Base-by-base conservation (phyloP, 2,888 invertebrate species). In the Rugalucina vietnamica region DNA sequence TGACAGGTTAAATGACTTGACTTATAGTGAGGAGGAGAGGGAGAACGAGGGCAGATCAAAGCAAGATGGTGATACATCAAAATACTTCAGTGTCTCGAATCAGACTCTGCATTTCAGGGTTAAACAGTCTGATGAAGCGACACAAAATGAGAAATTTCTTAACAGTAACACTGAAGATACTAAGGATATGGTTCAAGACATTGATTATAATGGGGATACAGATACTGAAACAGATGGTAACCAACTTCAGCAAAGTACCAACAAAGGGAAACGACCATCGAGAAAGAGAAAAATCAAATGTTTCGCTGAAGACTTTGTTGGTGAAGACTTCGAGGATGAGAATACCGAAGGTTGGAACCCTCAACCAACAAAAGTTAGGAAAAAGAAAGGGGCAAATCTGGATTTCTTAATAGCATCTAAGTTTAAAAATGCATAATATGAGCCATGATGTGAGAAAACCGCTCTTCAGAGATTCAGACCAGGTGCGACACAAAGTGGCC, bases 331-430 rank as follows among this genome's bases (percentile, higher is more conserved):
- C 57, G 72, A 24, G 4, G 70, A 65, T 24, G 76, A 80, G 27
- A 65, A 69, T 39, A 72, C 43, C 5, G 77, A 37, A 18, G 74
- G 73, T 24, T 60, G 50, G 60, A 65, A 34, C 27, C 76, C 50
- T 29, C 73, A 81, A 24, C 74, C 70, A n/a, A 65, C 70, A 37
- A 76, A 77, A 36, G 34, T n/a, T 50, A 76, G 60, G 60, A 81
- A 24, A 65, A 81, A 49, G 72, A 90, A 87, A 69, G 87, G 86
- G n/a, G 85, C 85, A 29, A 90, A 88, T 57, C 79, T 90, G 27
- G 88, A 90, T 76, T 89, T 84, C 21, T 80, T 90, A 12, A 89
- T 90, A n/a, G 89, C 88, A 29, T 75, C 88, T 29, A 90, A 90
- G 72, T 90, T 90, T 76, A 87, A 84, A 71, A 86, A 78, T 75